Evolutionary conservation across 2,888 invertebrate genomes (phyloP).

Genomic region (Spodoptera littoralis): DNA sequence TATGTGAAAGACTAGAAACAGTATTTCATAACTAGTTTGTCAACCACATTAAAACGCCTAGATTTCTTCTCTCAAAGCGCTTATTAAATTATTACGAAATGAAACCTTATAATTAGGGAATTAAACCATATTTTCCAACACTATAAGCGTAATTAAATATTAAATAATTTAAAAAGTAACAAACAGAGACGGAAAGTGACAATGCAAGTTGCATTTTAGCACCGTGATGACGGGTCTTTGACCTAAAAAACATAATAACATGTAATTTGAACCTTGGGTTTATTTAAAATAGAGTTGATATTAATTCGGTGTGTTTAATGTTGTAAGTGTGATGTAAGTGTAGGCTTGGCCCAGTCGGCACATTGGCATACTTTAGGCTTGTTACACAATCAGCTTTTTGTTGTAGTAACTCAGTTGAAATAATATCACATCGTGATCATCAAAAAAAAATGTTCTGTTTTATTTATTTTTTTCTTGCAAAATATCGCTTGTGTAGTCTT

Average conservation of each 20-base stretch:
- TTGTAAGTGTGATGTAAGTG: constrained; percentile 75
- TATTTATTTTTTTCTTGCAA: no score
- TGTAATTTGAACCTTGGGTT: constrained; percentile 23
- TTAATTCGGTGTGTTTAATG: constrained; percentile 54
- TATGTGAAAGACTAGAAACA: no score
- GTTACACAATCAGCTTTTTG: constrained; percentile 58
- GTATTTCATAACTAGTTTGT: no score
- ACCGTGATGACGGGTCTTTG: constrained; percentile 51
- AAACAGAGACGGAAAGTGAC: constrained; percentile 40
- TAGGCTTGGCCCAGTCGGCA: constrained; percentile 65
- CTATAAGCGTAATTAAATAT: constrained; percentile 6
- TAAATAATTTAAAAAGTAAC: constrained; percentile 17
- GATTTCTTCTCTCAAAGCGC: no score
- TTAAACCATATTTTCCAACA: neutral
- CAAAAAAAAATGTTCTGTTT: neutral
- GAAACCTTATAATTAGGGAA: no score
- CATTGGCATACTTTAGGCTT: constrained; percentile 71
- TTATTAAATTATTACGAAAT: no score
- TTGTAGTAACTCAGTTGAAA: constrained; percentile 30
- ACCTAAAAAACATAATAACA: constrained; percentile 55
- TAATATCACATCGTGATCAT: constrained; percentile 14
- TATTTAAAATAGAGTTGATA: constrained; percentile 15
- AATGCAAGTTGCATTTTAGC: constrained; percentile 57
- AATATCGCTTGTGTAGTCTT: no score
- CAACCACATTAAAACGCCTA: no score